Percentiles rank a stretch among this genome's conserved stretches.
Conservation (phyloP, 2,888 invertebrate genomes). For the Cryptocephalus moraei region DNA sequence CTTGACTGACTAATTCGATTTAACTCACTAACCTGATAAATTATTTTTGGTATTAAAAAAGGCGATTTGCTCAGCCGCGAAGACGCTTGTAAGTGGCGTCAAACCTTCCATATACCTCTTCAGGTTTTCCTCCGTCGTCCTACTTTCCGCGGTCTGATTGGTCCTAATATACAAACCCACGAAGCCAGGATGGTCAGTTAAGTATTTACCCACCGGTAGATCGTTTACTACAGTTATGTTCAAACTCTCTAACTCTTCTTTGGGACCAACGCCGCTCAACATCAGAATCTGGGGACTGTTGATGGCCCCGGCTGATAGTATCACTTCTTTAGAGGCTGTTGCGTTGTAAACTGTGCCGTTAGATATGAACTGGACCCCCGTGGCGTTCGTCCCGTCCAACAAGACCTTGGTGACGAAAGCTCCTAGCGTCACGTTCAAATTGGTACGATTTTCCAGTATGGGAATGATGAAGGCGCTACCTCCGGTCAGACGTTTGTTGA, state of each 20-base stretch:
- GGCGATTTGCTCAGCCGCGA: conserved; percentile 1
- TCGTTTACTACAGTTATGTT: conserved; percentile 18
- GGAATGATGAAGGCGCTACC: conserved; percentile 51
- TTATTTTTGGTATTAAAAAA: conserved; percentile 5
- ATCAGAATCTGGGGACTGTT: conserved; percentile 40
- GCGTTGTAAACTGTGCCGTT: conserved; percentile 38
- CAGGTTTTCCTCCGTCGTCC: neutral
- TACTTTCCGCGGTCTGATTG: neutral
- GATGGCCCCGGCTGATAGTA: conserved; percentile 67
- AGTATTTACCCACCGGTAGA: conserved; percentile 21
- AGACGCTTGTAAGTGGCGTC: conserved; percentile 1
- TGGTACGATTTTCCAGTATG: conserved; percentile 37
- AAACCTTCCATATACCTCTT: conserved; percentile 1
- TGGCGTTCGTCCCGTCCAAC: conserved; percentile 40
- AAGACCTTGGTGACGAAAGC: conserved; percentile 46
- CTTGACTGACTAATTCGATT: no score
- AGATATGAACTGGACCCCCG: conserved; percentile 45
- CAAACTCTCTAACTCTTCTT: conserved; percentile 13
- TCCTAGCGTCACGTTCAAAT: conserved; percentile 47
- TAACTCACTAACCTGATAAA: no score
- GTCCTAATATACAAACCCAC: conserved; percentile 14
- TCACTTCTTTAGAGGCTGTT: conserved; percentile 54
- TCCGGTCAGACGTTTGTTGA: conserved; percentile 49
- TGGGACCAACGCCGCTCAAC: conserved; percentile 26
- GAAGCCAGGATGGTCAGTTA: conserved; percentile 23